Evolutionary conservation across 2,797 vertebrate species (phyloP).

Genomic region (Enteromius anoplus): DNA sequence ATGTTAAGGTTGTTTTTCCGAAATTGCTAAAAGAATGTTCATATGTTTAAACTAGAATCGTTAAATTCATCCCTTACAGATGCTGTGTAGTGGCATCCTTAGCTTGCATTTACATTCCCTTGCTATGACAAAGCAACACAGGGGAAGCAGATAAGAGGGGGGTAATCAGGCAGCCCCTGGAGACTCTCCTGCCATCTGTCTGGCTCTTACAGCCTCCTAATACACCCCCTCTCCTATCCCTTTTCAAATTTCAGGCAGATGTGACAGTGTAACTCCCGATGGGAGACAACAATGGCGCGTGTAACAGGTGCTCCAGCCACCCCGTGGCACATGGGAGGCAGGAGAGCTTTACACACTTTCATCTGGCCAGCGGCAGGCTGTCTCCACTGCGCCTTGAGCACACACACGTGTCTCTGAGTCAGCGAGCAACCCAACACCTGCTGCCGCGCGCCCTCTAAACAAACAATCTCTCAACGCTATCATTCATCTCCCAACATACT

Average conservation of each 20-base stretch:
- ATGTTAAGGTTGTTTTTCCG: too few species aligned
- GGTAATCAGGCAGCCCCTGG: constrained; percentile 60
- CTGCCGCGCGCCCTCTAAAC: constrained; percentile 54
- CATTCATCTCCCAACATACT: constrained; percentile 43
- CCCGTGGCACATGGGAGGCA: constrained; percentile 57
- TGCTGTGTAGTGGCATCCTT: constrained; percentile 53
- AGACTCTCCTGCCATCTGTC: constrained; percentile 63
- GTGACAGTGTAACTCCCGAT: constrained; percentile 64
- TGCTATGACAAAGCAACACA: constrained; percentile 58
- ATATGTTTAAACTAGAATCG: background rate
- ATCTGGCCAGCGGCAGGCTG: constrained; percentile 63
- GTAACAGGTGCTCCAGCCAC: constrained; percentile 62
- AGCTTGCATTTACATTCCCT: constrained; percentile 60
- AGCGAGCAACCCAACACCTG: constrained; percentile 62
- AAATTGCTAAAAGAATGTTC: background rate
- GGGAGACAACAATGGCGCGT: constrained; percentile 60
- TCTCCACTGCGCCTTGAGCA: constrained; percentile 42
- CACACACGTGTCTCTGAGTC: constrained; percentile 48
- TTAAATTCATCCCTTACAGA: constrained; percentile 3
- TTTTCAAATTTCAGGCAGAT: constrained; percentile 65
- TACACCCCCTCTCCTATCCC: constrained; percentile 37
- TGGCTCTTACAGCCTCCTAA: constrained; percentile 61
- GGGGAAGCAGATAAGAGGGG: constrained; percentile 57
- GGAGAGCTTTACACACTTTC: constrained; percentile 57
- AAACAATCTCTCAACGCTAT: constrained; percentile 45